Percentiles rank a stretch among this genome's conserved stretches.
Conservation (phyloP, 2,113 vertebrate genomes). For the Antennarius striatus region DNA sequence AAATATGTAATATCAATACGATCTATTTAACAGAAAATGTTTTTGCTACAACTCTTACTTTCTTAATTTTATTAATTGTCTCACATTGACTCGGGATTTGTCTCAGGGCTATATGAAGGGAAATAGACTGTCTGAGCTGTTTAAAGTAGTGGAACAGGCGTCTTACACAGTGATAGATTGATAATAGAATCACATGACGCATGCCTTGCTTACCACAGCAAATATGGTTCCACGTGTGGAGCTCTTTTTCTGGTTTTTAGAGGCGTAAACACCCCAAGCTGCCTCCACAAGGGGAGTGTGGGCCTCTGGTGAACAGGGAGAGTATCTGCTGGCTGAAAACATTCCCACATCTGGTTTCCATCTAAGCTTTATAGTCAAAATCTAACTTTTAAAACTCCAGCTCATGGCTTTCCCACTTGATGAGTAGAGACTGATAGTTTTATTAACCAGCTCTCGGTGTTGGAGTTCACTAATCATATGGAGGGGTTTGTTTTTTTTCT, state of each 20-base stretch:
- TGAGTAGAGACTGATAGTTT: slow-evolving; percentile 16
- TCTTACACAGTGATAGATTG: too few species aligned
- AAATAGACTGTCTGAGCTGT: too few species aligned
- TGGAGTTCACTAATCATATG: background rate
- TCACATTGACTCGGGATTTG: too few species aligned
- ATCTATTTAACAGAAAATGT: too few species aligned
- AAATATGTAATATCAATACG: background rate
- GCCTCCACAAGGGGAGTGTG: slow-evolving; percentile 13
- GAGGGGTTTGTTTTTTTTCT: background rate
- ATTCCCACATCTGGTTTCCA: slow-evolving; percentile 69
- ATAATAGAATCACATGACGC: background rate
- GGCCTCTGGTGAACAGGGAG: slow-evolving; percentile 9
- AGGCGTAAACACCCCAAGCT: slow-evolving; percentile 4
- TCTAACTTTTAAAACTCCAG: slow-evolving; percentile 29
- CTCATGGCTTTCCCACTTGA: slow-evolving; percentile 12
- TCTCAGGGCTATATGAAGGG: too few species aligned
- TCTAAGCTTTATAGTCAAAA: slow-evolving; percentile 36
- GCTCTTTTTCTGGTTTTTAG: background rate
- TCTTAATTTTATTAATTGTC: too few species aligned
- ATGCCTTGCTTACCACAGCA: slow-evolving; percentile 20
- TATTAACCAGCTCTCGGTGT: slow-evolving; percentile 16
- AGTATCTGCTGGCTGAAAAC: slow-evolving; percentile 18
- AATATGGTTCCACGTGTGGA: slow-evolving; percentile 9
- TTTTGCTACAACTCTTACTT: too few species aligned
- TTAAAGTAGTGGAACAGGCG: too few species aligned